phyloP scores from a whole-genome alignment of 2,888 invertebrate genomes.

The Hetaerina titia region DNA sequence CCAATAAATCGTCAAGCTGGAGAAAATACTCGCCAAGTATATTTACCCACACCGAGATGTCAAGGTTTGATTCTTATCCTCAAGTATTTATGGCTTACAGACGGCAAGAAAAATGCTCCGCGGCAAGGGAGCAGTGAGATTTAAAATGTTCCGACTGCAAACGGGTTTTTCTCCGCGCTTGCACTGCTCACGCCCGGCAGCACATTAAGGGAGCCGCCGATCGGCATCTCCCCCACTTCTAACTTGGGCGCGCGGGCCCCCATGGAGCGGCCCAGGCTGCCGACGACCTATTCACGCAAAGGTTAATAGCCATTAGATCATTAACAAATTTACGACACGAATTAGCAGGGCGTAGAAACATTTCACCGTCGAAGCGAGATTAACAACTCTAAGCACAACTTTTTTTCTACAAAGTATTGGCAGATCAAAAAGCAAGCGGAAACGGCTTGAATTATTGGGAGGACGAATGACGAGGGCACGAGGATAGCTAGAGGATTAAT shows the following conservation, averaged over 20 bases:
- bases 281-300: not conserved
- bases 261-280: not conserved
- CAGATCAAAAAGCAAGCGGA: not conserved
- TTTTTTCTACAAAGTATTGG: not conserved
- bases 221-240: not conserved
- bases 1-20: not conserved
- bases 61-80: conserved; percentile 18
- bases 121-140: not conserved
- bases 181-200: conserved; percentile 21
- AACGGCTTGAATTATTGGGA: not conserved
- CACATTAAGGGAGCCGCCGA: not conserved
- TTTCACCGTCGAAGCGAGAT: not conserved
- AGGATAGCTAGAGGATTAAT: not conserved
- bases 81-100: conserved; percentile 5
- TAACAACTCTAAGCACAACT: not conserved
- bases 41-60: not conserved
- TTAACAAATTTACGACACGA: not conserved
- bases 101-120: not conserved
- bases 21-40: not conserved
- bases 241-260: not conserved
- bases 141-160: conserved; percentile 22
- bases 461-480: not conserved
- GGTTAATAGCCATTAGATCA: not conserved
- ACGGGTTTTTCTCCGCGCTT: not conserved
- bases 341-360: not conserved